Evolutionary conservation across 2,113 vertebrate genomes (phyloP), one percentile per base, ranked within the genome.

Genomic region (Heterotis niloticus): DNA sequence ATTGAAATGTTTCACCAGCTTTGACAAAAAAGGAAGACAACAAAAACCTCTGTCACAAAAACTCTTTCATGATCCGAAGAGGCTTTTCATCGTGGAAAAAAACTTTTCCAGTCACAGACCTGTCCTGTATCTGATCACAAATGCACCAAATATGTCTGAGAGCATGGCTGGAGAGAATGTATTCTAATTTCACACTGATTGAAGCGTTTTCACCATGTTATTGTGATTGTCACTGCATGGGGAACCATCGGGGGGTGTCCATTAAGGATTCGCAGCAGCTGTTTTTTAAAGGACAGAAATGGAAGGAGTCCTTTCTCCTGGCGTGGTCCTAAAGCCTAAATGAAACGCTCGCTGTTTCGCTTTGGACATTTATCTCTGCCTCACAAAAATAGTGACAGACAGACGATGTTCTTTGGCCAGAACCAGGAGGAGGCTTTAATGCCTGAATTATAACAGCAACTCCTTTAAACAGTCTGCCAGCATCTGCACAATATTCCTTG

Each of bases 251-350:
- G 34, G 34, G 34, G 34, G 7, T 44, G 34, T 44, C 34, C 11
- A 24, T 23, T 74, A 74, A 74, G 26, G 54, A 12, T 51, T 74
- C 23, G 16, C 24, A 10, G 67, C 54, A 26, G 52, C 71, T 62
- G 34, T 44, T 59, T 74, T 23, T 28, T 26, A 74, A 26, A 23
- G 24, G 10, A n/a, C 23, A n/a, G 13, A 74, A 59, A 74, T 17
- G 34, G 34, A 44, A 44, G 2, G 34, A 44, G 34, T 44, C 7
- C 69, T 59, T 59, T 17, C 54, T 51, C 71, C 71, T 12, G 52
- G 57, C 24, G 12, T 17, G 34, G 10, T 74, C 71, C 71, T 57
- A 56, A 74, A 74, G 71, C 71, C 57, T 60, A 75, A 75, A 75
- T 60, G 26, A 44, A 75, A 23, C 18, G 4, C 72, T 73, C 5